These are phyloP conservation scores for Heterotis niloticus DNA, from an alignment of 2,113 vertebrate species.

Conservation along the genomic window DNA sequence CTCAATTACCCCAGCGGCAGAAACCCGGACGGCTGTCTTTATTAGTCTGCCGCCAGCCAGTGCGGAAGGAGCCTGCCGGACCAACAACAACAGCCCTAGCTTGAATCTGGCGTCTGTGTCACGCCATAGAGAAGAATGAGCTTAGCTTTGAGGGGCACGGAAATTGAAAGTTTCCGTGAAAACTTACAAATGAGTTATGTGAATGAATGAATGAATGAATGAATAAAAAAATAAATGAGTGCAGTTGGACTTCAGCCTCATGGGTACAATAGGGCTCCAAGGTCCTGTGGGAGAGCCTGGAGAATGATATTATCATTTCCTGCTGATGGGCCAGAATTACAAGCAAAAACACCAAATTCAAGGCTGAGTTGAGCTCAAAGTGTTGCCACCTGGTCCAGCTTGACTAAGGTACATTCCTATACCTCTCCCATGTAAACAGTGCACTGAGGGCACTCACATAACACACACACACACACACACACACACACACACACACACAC, in stretches of 20 bases:
- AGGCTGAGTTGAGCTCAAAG: constrained; percentile 45
- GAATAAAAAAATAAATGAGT: too few species aligned
- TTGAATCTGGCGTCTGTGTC: neutral
- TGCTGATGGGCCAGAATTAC: constrained; percentile 31
- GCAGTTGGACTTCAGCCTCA: too few species aligned
- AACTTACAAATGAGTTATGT: constrained; percentile 1
- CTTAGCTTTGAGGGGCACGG: constrained; percentile 44
- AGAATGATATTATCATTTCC: too few species aligned
- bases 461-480: neutral
- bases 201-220: constrained; percentile 38
- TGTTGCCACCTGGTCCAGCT: constrained; percentile 36
- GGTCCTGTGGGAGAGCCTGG: too few species aligned
- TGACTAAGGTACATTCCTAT: constrained; percentile 22
- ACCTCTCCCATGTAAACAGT: neutral
- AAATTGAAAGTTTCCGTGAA: constrained; percentile 35
- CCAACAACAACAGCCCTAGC: neutral
- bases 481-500: constrained; percentile 14
- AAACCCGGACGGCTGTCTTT: constrained; percentile 2
- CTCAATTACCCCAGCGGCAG: neutral
- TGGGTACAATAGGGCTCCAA: constrained; percentile 31
- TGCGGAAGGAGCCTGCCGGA: neutral
- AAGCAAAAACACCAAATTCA: constrained; percentile 53
- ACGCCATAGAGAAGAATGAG: neutral
- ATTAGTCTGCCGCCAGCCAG: constrained; percentile 5
- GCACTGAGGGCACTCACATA: neutral